phyloP scores from a whole-genome alignment of 2,888 invertebrate species.

The Lithophane ornitopus region DNA sequence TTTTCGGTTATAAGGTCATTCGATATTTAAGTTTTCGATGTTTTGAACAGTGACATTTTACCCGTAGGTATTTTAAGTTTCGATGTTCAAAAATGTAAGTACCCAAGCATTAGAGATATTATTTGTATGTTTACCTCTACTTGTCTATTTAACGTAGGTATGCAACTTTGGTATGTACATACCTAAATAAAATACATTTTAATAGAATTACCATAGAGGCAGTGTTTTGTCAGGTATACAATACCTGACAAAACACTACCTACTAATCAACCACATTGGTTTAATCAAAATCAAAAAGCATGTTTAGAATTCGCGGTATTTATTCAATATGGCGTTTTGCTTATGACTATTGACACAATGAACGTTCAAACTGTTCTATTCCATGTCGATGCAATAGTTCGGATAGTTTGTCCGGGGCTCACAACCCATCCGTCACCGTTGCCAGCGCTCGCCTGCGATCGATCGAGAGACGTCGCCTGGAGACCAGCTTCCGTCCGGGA shows the following conservation, averaged over 20 bases:
- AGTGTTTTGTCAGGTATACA: too few relatives aligned
- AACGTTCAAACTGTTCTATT: constrained; percentile 10
- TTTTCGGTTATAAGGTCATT: too few relatives aligned
- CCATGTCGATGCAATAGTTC: constrained; percentile 2
- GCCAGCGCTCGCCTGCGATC: constrained; percentile 66
- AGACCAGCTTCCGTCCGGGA: constrained; percentile 59
- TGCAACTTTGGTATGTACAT: constrained; percentile 9
- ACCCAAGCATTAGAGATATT: not conserved
- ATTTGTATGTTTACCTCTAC: constrained; percentile 2
- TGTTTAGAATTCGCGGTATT: not conserved
- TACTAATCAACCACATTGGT: not conserved
- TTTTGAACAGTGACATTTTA: too few relatives aligned
- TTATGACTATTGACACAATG: not conserved
- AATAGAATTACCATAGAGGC: constrained; percentile 11
- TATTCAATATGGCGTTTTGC: not conserved
- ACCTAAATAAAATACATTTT: not conserved
- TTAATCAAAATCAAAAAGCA: constrained; percentile 3
- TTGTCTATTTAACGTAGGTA: not conserved
- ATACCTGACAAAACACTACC: too few relatives aligned
- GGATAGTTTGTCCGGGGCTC: constrained; percentile 17
- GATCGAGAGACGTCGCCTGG: constrained; percentile 74
- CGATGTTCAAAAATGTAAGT: too few relatives aligned
- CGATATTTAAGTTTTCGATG: too few relatives aligned
- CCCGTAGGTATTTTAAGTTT: too few relatives aligned
- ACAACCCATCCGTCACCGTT: constrained; percentile 57